Evolutionary conservation across 2,888 invertebrate genomes (phyloP), one percentile per base, ranked within the genome.

Genomic region (Agonopterix alstromeriana): DNA sequence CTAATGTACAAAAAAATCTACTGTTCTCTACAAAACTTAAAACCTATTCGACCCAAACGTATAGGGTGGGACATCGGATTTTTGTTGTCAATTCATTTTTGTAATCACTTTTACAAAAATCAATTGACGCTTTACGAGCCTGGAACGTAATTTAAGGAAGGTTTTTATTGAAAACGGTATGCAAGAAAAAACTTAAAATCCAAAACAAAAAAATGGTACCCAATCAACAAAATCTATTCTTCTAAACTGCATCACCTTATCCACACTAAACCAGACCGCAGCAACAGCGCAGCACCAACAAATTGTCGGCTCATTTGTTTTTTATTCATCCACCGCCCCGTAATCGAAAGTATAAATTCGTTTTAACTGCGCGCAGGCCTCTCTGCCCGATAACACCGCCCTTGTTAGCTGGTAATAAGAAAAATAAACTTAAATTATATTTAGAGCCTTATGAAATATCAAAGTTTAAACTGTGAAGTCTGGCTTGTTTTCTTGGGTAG

Each of bases 291-390:
- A 45, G 42, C 42, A 79, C 77, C 80, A 82, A 86, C 86, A 85
- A 86, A 86, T 86, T 82, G 78, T 66, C 75, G 74, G 79, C 82
- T 87, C 86, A 87, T 87, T 88, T 86, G 86, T 84, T 86, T 87
- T 87, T 87, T 87, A 87, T 85, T 86, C 85, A 82, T 79, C 78
- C 80, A 67, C 65, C 70, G 70, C 63, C 73, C 63, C 73, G 73
- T 87, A 88, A 88, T 88, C 87, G 87, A 88, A 88, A 86, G 81
- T 80, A 87, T 88, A 87, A 87, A 88, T 84, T 84, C 77, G 73
- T 70, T 78, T 73, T 82, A 82, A 80, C 78, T 77, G 77, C 82
- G 70, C 66, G 56, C 10, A 11, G 65, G 69, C 71, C 70, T 67
- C 70, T 76, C 72, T 59, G 74, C 61, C 79, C 79, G 83, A 82